Base-by-base conservation (phyloP, 2,888 invertebrate species). In the Tineola bisselliella region DNA sequence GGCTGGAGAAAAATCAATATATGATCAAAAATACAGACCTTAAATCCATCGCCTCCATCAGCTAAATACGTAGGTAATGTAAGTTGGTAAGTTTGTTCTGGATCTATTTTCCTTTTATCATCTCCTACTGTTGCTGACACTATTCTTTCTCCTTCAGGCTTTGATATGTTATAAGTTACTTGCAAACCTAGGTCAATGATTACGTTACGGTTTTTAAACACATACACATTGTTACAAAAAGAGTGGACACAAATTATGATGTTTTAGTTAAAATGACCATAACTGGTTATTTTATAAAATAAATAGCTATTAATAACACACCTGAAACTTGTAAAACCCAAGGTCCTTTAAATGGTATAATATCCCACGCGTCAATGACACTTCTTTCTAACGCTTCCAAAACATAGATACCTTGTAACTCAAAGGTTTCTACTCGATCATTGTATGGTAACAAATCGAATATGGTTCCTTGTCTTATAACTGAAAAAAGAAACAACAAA, bases 381-480 rank as follows among this genome's bases (percentile, higher is more conserved):
- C 88, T 80, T 60, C 82, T 77, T 69, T 92, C 91, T 15, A 92
- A 74, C 0, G 91, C 90, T 62, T 89, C 86, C 19, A 87, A 66
- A 0, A 96, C 74, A 64, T 90, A 86, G 60, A 81, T 82, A 0
- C 96, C 96, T 61, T 87, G 79, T 30, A 96, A 70, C 68, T 92
- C 91, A 52, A 92, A 89, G 0, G 90, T 78, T 66, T 92, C 89
- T 12, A 94, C 76, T 0, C 89, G 89, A 69, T 94, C 94, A 65
- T 90, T 89, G 72, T 93, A 96, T 0, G 96, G 96, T 15, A 91
- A 82, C 11, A 91, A 81, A 48, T 90, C 89, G 44, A 93, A 84
- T 60, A 95, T 69, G 60, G 91, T 91, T 11, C 90, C 91, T 68
- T 90, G 89, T 0, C 92, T 93, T 60, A 93, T 89, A 31, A 88